phyloP scores from a whole-genome alignment of 1,140 invertebrate genomes.

The Danaus plexippus region DNA sequence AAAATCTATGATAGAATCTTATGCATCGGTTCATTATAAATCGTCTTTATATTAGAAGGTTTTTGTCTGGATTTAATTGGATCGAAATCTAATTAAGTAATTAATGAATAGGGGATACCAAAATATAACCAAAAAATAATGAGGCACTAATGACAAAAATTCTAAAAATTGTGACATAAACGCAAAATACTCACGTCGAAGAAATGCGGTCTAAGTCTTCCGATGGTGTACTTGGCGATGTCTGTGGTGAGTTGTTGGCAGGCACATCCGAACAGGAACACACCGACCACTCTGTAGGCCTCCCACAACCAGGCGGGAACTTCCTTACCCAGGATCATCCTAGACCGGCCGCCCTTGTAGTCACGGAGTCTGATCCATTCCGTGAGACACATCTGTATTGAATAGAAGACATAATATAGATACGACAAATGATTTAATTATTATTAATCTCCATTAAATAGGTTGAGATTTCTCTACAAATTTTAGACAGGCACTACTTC shows the following conservation, averaged over 20 bases:
- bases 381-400: conserved; percentile 74
- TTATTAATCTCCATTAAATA: neutral
- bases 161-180: too few species aligned
- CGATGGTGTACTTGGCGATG: conserved; percentile 93
- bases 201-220: conserved; percentile 93
- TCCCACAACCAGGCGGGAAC: conserved; percentile 80
- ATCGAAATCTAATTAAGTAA: too few species aligned
- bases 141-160: too few species aligned
- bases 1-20: too few species aligned
- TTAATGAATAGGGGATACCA: too few species aligned
- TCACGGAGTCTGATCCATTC: conserved; percentile 74
- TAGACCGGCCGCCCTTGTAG: conserved; percentile 54
- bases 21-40: too few species aligned
- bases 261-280: conserved; percentile 89
- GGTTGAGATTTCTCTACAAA: too few species aligned
- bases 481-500: too few species aligned
- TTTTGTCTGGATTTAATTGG: too few species aligned
- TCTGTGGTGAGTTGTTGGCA: conserved; percentile 88
- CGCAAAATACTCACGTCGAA: conserved; percentile 73
- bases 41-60: too few species aligned
- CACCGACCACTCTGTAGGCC: conserved; percentile 81
- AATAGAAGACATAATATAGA: conserved; percentile 7
- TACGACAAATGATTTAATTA: neutral
- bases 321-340: conserved; percentile 71
- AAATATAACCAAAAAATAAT: too few species aligned